Evolutionary conservation across 2,113 vertebrate species (phyloP), one percentile per base, ranked within the genome.

Genomic region (Mobula hypostoma): DNA sequence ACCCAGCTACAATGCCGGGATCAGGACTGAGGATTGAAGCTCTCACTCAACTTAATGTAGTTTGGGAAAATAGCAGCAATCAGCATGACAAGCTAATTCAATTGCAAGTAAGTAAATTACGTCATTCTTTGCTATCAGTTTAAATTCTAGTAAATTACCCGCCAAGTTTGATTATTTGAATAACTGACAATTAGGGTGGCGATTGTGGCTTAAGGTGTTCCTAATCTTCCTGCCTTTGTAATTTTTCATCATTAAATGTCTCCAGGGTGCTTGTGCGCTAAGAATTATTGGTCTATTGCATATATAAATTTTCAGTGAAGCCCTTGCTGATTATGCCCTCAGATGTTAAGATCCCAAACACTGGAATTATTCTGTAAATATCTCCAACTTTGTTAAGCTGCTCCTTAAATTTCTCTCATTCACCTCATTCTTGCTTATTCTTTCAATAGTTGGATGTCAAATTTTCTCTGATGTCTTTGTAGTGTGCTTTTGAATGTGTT

Each of bases 81-180:
- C 19, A 58, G 0, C 87, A 95, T 9, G 95, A 96, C 1, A 95
- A 96, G 91, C 95, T 97, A 63, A 95, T 97, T 32, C 95, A 95
- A 91, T 0, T 97, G 72, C 95, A 97, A 95, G 96, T 97, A 70
- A 0, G 95, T 94, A 36, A 70, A 40, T 40, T 11, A 48, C 17
- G 40, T 63, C 66, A 32, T 66, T 66, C 27, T 17, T n/a, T 88
- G 77, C 17, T 15, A 17, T 2, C n/a, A 79, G 77, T 32, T 88
- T 61, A n/a, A 29, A 21, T 0, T 2, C 56, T 27, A 11, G 56
- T 14, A 77, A 24, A 29, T 77, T 77, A 21, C 74, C 48, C 11
- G 17, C 24, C 17, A 74, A 74, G 70, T 74, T 24, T 74, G 70
- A 12, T 17, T 77, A 27, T 29, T 77, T 77, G 74, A 7, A 77